These are phyloP conservation scores for Nymphalis polychloros DNA, from an alignment of 2,888 invertebrate species.

Conservation along the genomic window DNA sequence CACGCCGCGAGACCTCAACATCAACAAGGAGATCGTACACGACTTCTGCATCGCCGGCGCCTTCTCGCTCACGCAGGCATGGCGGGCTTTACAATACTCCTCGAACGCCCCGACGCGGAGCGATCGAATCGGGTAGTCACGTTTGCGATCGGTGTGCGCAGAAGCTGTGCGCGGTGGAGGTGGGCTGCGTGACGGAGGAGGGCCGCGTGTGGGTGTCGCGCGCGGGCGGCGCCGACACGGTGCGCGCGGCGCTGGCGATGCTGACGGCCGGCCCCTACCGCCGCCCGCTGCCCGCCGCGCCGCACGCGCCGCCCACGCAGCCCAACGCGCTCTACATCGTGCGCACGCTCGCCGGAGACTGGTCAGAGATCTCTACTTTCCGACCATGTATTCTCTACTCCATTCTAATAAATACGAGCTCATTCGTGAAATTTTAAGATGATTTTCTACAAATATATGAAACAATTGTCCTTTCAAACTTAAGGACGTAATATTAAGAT, in stretches of 20 bases:
- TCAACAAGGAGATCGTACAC: conserved; percentile 83
- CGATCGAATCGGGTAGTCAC: neutral
- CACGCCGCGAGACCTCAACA: conserved; percentile 83
- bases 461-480: too few species aligned
- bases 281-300: conserved; percentile 72
- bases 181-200: conserved; percentile 75
- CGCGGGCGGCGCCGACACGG: conserved; percentile 71
- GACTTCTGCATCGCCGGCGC: conserved; percentile 72
- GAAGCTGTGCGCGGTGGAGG: conserved; percentile 73
- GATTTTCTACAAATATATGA: too few species aligned
- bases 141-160: conserved; percentile 35
- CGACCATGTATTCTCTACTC: neutral
- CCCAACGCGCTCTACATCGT: conserved; percentile 70
- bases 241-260: conserved; percentile 66
- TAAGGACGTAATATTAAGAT: too few species aligned
- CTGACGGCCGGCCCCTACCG: conserved; percentile 71
- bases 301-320: conserved; percentile 63
- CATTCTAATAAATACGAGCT: too few species aligned
- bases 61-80: conserved; percentile 62
- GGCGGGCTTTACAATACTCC: neutral
- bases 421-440: too few species aligned
- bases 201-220: conserved; percentile 74
- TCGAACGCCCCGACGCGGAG: too few species aligned
- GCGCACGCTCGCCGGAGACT: conserved; percentile 76
- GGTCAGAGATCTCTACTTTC: conserved; percentile 47